Conservation (phyloP, 1,140 invertebrate genomes). For the Druon quercuslanigerum region DNA sequence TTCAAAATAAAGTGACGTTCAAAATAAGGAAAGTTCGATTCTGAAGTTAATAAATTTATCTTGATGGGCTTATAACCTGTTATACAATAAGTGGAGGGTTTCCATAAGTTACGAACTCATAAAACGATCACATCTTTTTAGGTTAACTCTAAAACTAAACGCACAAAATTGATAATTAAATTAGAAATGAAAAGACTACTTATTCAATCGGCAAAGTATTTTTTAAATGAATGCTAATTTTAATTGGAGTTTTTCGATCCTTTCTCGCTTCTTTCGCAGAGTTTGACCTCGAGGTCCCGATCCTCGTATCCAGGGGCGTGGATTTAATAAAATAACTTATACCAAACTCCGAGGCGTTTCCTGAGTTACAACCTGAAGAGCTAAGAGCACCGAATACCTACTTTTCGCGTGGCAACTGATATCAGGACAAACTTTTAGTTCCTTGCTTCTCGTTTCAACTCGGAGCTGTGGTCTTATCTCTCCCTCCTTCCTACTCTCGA, state of each 20-base stretch:
- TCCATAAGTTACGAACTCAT: too few relatives aligned
- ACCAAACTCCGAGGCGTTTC: conserved; percentile 53
- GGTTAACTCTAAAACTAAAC: neutral
- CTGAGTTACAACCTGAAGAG: conserved; percentile 48
- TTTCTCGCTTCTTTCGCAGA: conserved; percentile 30
- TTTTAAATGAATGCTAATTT: neutral
- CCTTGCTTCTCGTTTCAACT: conserved; percentile 56
- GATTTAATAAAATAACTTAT: conserved; percentile 65
- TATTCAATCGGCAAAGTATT: neutral
- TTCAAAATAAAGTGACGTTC: too few relatives aligned
- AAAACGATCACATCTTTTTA: too few relatives aligned
- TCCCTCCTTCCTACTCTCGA: conserved; percentile 14
- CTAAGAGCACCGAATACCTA: conserved; percentile 37
- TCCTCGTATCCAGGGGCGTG: conserved; percentile 41
- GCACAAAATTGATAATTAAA: neutral
- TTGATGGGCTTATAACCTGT: too few relatives aligned
- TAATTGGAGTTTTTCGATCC: neutral
- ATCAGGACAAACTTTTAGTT: conserved; percentile 64
- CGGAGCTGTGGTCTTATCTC: conserved; percentile 37
- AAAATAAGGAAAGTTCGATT: too few relatives aligned
- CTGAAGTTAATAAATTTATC: too few relatives aligned
- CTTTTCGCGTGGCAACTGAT: conserved; percentile 57
- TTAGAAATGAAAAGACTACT: neutral
- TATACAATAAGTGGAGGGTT: too few relatives aligned
- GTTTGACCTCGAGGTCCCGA: conserved; percentile 39